Evolutionary conservation across 2,888 invertebrate species (phyloP), one percentile per base, ranked within the genome.

Genomic region (Troides aeacus): DNA sequence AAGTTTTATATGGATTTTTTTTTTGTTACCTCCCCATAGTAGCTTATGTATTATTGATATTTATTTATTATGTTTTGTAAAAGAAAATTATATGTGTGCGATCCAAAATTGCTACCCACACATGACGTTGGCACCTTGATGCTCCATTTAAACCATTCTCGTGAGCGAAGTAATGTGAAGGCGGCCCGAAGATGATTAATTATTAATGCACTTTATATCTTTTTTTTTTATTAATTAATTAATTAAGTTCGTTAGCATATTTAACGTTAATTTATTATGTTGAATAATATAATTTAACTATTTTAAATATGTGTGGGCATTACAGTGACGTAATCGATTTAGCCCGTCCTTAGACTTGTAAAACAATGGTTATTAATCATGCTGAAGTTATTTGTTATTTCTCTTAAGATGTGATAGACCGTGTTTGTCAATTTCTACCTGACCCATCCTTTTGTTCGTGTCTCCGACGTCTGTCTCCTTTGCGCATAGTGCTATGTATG

Each of bases 361-460:
- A 63, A 70, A 70, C 70, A 70, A 70, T 67, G 57, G 67, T 56
- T 56, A 67, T 67, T 70, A 70, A 67, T 70, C 64, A 70, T 24
- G 64, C n/a, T 57, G 63, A 24, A 67, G 67, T 67, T 67, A 70
- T 70, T 67, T 67, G 62, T 66, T 70, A 70, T 70, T 70, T 64
- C 67, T 67, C 63, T 63, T 64, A 64, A 69, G 70, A 67, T 75
- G 74, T 71, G 58, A 60, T 68, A 77, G 76, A 75, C 73, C 73
- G 75, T 74, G 76, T 77, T 78, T 79, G 77, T 78, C 76, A 78
- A 77, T 79, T 79, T 79, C 78, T 83, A 84, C 83, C 82, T 83
- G 82, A 79, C 79, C 79, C 74, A 76, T 74, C 79, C 79, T 79
- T 81, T 80, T 82, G 80, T 80, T 78, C 77, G 74, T 72, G 75